phyloP scores from a whole-genome alignment of 37 sponge, comb jelly and placozoan species.

The Dysidea cf. avara region DNA sequence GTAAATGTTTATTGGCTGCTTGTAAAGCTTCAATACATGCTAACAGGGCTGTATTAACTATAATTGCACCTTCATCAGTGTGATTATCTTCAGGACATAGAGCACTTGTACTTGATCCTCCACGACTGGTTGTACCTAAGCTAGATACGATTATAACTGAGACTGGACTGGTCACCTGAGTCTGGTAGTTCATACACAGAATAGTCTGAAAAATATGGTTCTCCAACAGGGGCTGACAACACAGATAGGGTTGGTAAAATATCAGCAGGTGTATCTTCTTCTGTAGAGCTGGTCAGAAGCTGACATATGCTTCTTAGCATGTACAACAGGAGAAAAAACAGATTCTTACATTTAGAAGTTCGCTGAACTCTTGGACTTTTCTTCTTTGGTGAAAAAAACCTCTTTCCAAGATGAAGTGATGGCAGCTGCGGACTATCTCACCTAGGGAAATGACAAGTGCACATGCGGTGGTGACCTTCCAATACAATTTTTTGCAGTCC shows the following conservation, averaged over 20 bases:
- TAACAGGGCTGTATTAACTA: constrained; percentile 2
- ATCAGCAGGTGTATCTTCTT: neutral
- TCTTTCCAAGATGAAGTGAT: neutral
- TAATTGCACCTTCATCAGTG: neutral
- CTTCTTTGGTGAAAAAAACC: constrained; percentile 20
- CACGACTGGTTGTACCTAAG: too few species aligned
- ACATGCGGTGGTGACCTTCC: neutral
- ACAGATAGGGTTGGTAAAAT: neutral
- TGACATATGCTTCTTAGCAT: neutral
- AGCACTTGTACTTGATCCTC: too few species aligned
- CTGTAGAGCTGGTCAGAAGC: neutral
- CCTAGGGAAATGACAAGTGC: constrained; percentile 19
- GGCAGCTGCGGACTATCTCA: constrained; percentile 11
- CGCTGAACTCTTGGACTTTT: neutral
- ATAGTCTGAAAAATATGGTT: neutral
- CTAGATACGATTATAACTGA: too few species aligned
- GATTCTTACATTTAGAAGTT: neutral
- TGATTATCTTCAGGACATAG: too few species aligned
- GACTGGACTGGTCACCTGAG: neutral
- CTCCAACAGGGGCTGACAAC: neutral
- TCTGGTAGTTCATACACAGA: constrained; percentile 10
- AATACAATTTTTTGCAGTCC: constrained; percentile 1
- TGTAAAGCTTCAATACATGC: constrained; percentile 20
- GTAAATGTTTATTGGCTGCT: neutral
- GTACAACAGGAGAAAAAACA: neutral